Evolutionary conservation across 2,888 invertebrate genomes (phyloP).

Genomic region (Polydrusus pterygomalis): DNA sequence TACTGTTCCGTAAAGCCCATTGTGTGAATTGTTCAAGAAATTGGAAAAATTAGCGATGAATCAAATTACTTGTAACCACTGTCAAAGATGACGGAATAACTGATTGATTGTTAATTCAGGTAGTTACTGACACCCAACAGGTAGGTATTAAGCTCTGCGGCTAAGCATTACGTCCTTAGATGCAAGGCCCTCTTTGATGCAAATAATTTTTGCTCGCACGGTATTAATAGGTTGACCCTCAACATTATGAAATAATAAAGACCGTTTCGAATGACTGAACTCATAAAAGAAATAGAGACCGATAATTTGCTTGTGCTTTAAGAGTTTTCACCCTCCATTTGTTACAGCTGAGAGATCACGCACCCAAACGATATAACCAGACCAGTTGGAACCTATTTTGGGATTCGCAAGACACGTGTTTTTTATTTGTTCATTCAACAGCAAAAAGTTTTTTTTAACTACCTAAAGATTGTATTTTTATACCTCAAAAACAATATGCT

Average conservation of each 20-base stretch:
- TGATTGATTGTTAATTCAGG: too few relatives aligned
- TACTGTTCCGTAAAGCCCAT: too few relatives aligned
- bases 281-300: conserved; percentile 7
- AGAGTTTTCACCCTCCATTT: conserved; percentile 11
- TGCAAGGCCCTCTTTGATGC: too few relatives aligned
- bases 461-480: too few relatives aligned
- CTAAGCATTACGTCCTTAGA: too few relatives aligned
- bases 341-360: neutral
- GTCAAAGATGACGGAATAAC: too few relatives aligned
- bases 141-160: too few relatives aligned
- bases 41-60: too few relatives aligned
- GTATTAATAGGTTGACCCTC: conserved; percentile 1
- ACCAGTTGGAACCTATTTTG: neutral
- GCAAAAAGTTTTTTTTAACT: neutral
- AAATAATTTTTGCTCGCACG: neutral
- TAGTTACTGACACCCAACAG: too few relatives aligned
- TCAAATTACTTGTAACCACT: too few relatives aligned
- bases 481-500: too few relatives aligned
- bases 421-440: neutral
- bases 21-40: too few relatives aligned
- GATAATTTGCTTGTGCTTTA: neutral
- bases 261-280: neutral
- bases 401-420: neutral
- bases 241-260: neutral
- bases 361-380: conserved; percentile 5